Evolutionary conservation across 2,113 vertebrate genomes (phyloP), one percentile per base, ranked within the genome.

Genomic region (Oreochromis aureus): DNA sequence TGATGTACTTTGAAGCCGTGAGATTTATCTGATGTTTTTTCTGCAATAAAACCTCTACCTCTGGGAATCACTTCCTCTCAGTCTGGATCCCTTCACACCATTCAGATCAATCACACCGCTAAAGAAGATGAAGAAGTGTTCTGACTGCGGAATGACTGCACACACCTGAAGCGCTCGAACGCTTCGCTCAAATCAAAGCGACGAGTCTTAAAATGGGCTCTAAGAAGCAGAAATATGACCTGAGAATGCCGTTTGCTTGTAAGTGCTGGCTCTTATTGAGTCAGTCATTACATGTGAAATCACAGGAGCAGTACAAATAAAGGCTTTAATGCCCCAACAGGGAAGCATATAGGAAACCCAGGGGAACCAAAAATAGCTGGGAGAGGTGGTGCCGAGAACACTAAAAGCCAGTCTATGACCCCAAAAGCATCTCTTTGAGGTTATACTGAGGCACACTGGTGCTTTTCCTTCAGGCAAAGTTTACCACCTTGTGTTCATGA

Each of bases 11-110:
- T 97, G 95, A 97, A 97, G 96, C 96, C 96, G 96, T 97, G 95
- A 91, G 95, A 97, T 97, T 96, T 96, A 97, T 96, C 95, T 94
- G 73, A 78, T 53, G 46, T 98, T 97, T 88, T 69, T 54, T 96
- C 94, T 88, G 95, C 97, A 98, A 98, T 98, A 97, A 98, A 98
- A 96, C 96, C 96, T 97, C 97, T 97, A 97, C 97, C 97, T 98
- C 97, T 96, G 95, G 69, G 61, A 95, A 89, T 84, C 53, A 39
- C 78, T 46, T 7, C 53, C 69, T 85, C 24, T 80, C 18, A 10
- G 44, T 93, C 78, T 83, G 34, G 39, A 51, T 82, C 22, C 6
- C 30, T 89, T 58, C 19, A 22, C 18, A 44, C 19, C 71, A 11
- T 48, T 59, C 44, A 84, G 41, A 59, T 81, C 69, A 81, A 46